Conservation (phyloP, 2,888 invertebrate genomes). For the Plusia festucae region DNA sequence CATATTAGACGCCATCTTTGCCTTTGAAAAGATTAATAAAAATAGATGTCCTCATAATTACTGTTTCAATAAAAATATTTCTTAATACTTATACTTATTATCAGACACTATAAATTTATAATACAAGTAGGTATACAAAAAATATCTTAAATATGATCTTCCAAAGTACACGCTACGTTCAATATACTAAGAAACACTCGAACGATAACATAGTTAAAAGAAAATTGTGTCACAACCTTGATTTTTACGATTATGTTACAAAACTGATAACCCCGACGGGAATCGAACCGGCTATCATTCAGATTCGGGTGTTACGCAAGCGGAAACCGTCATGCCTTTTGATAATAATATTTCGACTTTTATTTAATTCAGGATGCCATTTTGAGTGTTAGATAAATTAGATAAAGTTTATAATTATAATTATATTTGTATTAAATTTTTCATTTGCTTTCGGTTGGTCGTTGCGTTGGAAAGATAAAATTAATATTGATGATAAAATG, state of each 20-base stretch:
- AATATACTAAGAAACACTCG: slow-evolving; percentile 62
- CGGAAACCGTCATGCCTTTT: slow-evolving; percentile 63
- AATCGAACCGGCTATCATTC: slow-evolving; percentile 77
- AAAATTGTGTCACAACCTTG: slow-evolving; percentile 88
- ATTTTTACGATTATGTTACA: slow-evolving; percentile 71
- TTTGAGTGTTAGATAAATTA: slow-evolving; percentile 1
- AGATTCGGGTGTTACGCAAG: slow-evolving; percentile 80
- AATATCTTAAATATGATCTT: slow-evolving; percentile 26
- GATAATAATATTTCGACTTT: neutral
- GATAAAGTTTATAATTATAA: neutral
- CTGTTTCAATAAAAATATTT: too few relatives aligned
- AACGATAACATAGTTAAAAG: slow-evolving; percentile 76
- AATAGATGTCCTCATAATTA: too few relatives aligned
- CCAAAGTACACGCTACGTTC: slow-evolving; percentile 21
- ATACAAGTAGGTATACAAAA: neutral
- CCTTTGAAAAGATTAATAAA: too few relatives aligned
- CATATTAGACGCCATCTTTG: too few relatives aligned
- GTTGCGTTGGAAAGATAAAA: neutral
- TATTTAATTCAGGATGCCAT: neutral
- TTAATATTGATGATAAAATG: slow-evolving; percentile 1
- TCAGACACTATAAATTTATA: neutral
- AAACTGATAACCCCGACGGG: slow-evolving; percentile 81
- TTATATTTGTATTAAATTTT: neutral
- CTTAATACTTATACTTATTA: too few relatives aligned
- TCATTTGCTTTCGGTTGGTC: neutral